Percentiles rank a stretch among this genome's conserved stretches.
phyloP scores from a whole-genome alignment of 2,113 vertebrate species.

The Collichthys lucidus region DNA sequence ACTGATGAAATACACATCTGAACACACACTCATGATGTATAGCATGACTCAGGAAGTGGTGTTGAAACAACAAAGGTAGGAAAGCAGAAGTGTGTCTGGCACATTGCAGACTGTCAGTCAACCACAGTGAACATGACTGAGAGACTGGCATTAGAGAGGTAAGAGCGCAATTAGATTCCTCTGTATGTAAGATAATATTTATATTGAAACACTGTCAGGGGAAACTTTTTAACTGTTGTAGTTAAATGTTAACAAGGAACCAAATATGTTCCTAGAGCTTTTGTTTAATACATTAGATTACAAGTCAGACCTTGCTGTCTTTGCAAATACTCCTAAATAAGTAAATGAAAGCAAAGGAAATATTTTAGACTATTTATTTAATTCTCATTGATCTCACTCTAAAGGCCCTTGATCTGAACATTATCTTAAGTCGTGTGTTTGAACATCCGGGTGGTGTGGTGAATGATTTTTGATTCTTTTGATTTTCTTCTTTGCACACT shows the following conservation, averaged over 20 bases:
- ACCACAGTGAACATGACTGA: not conserved
- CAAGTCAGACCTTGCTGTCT: not conserved
- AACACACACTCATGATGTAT: conserved; percentile 16
- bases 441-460: not conserved
- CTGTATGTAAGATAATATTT: not conserved
- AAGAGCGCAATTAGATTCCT: conserved; percentile 24
- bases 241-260: not conserved
- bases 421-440: not conserved
- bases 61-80: conserved; percentile 65
- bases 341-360: not conserved
- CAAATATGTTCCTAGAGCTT: not conserved
- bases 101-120: conserved; percentile 37
- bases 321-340: not conserved
- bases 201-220: not conserved
- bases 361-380: not conserved
- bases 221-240: not conserved
- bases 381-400: not conserved
- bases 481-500: not conserved
- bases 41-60: conserved; percentile 78
- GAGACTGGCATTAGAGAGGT: conserved; percentile 51
- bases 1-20: not conserved
- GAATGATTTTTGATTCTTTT: not conserved
- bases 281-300: not conserved
- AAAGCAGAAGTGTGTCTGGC: conserved; percentile 78
- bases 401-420: not conserved